phyloP scores from a whole-genome alignment of 1,140 invertebrate species.

The Zaprionus vittiger region DNA sequence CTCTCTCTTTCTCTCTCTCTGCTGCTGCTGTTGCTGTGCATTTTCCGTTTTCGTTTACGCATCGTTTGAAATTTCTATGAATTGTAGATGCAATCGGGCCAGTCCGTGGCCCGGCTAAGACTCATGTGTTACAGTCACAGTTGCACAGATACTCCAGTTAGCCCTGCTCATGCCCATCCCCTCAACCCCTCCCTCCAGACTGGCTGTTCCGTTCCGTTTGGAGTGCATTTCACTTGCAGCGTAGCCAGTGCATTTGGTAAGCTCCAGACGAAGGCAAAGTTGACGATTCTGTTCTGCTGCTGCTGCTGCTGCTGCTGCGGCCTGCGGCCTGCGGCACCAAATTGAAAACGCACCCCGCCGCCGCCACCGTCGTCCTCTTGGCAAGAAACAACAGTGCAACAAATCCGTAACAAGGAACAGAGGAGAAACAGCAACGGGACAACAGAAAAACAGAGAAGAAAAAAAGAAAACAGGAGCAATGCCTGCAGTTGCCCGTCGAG shows the following conservation, averaged over 20 bases:
- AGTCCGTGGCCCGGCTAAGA: constrained; percentile 60
- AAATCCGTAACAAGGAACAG: constrained; percentile 3
- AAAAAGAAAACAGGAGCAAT: constrained; percentile 24
- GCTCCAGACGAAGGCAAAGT: constrained; percentile 79
- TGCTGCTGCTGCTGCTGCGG: constrained; percentile 48
- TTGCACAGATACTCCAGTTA: constrained; percentile 16
- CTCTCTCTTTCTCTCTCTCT: background rate
- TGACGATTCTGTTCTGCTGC: constrained; percentile 63
- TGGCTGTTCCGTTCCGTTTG: constrained; percentile 2
- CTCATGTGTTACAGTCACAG: constrained; percentile 46
- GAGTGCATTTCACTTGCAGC: constrained; percentile 80
- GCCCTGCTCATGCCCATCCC: too few relatives aligned
- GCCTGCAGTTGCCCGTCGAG: constrained; percentile 53
- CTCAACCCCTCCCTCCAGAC: too few relatives aligned
- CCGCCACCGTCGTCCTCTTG: background rate
- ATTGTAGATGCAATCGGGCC: constrained; percentile 83
- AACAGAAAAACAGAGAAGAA: constrained; percentile 39
- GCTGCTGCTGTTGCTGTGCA: constrained; percentile 39
- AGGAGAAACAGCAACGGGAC: background rate
- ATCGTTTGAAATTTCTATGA: constrained; percentile 84
- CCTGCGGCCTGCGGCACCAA: constrained; percentile 65
- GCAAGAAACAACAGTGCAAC: constrained; percentile 26
- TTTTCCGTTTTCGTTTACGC: constrained; percentile 83
- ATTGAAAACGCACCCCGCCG: constrained; percentile 56
- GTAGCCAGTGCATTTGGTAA: constrained; percentile 70